A percentile compares a stretch with the other conserved stretches of the same genome.
Evolutionary conservation across 2,797 vertebrate species (phyloP).

Genomic region (Siniperca obscura): DNA sequence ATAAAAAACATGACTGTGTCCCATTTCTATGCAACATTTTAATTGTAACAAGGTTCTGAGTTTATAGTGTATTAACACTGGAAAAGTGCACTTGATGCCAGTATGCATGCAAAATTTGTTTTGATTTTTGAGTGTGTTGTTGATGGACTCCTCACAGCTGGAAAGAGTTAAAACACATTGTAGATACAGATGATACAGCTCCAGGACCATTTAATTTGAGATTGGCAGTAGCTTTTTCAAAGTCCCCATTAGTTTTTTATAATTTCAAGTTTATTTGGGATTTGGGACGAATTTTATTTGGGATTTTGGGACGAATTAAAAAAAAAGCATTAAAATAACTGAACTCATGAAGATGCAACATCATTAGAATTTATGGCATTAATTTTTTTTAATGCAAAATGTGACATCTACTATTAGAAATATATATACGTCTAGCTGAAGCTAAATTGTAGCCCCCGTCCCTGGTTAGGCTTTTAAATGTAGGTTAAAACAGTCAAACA

Average conservation of each 20-base stretch:
- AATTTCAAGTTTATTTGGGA: constrained; percentile 14
- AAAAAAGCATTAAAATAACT: neutral
- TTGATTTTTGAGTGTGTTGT: neutral
- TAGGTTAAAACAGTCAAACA: neutral
- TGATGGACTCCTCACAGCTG: constrained; percentile 28
- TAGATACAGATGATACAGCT: neutral
- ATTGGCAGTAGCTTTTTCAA: constrained; percentile 3
- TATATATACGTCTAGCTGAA: neutral
- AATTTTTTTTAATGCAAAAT: constrained; percentile 2
- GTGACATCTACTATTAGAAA: neutral
- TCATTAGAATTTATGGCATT: neutral
- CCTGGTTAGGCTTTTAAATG: neutral
- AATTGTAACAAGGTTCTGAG: neutral
- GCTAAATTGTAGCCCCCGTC: too few species aligned
- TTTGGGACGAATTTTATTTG: constrained; percentile 27
- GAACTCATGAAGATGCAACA: neutral
- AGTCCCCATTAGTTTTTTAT: constrained; percentile 12
- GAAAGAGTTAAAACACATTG: constrained; percentile 17
- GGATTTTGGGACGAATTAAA: too few species aligned
- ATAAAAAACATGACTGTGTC: neutral
- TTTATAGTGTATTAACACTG: constrained; percentile 12
- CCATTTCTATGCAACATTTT: neutral
- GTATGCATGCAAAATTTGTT: neutral
- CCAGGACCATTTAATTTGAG: constrained; percentile 22
- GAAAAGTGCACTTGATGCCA: constrained; percentile 12